A percentile compares a stretch with the other conserved stretches of the same genome.
phyloP scores from a whole-genome alignment of 1,140 invertebrate species.

The Tenebrio molitor region DNA sequence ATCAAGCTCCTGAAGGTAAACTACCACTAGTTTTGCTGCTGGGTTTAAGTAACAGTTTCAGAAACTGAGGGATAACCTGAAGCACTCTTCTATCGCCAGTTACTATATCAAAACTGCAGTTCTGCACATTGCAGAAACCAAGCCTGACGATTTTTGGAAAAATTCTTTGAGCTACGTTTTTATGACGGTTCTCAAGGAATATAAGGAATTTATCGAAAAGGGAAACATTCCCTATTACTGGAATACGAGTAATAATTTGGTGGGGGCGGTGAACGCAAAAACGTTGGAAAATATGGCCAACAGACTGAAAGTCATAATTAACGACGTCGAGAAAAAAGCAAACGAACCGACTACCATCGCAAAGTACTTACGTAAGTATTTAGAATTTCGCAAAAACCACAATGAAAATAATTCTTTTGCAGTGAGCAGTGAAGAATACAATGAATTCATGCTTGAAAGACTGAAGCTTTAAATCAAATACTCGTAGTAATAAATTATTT shows the following conservation, averaged over 20 bases:
- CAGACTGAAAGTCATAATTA: constrained; percentile 1
- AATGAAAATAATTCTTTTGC: no score
- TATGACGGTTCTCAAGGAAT: constrained; percentile 55
- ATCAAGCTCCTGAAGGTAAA: constrained; percentile 60
- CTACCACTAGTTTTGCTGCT: no score
- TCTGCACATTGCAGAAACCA: constrained; percentile 65
- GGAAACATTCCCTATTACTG: constrained; percentile 32
- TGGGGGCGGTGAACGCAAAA: neutral
- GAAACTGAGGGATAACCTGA: constrained; percentile 66
- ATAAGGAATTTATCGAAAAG: neutral
- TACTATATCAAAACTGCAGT: constrained; percentile 71
- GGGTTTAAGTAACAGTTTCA: constrained; percentile 60
- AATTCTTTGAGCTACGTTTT: constrained; percentile 66
- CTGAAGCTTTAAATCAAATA: no score
- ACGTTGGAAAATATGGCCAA: constrained; percentile 14
- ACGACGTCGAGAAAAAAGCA: neutral
- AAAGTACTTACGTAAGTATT: constrained; percentile 37
- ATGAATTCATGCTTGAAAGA: no score
- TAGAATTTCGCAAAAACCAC: no score
- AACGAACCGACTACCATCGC: constrained; percentile 14
- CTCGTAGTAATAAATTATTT: no score
- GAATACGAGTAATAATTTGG: constrained; percentile 37
- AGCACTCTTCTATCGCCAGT: constrained; percentile 67
- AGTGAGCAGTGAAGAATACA: no score
- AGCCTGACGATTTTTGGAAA: constrained; percentile 65